Conservation (phyloP, 2,113 vertebrate genomes). For the Phycodurus eques region DNA sequence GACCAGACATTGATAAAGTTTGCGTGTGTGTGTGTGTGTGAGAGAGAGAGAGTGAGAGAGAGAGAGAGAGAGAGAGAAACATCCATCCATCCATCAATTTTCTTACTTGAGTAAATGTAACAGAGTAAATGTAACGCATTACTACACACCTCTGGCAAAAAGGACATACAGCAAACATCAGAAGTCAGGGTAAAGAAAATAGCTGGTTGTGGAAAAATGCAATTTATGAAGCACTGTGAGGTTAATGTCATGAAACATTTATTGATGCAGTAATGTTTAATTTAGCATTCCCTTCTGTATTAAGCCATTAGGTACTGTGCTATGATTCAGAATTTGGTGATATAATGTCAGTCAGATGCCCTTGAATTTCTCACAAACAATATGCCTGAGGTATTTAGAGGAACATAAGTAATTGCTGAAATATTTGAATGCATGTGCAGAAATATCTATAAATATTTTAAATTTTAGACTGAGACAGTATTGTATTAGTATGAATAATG, state of each 20-base stretch:
- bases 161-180: neutral
- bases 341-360: conserved; percentile 61
- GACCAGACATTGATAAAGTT: no score
- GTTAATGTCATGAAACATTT: conserved; percentile 75
- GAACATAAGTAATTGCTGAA: conserved; percentile 41
- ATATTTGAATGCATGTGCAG: neutral
- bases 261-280: conserved; percentile 73
- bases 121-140: no score
- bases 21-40: no score
- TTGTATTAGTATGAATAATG: conserved; percentile 69
- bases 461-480: conserved; percentile 46
- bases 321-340: conserved; percentile 54
- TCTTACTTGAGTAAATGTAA: no score
- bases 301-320: conserved; percentile 68
- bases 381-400: conserved; percentile 31
- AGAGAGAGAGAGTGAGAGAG: no score
- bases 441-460: conserved; percentile 49
- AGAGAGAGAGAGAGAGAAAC: no score
- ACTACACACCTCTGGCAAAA: no score
- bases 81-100: no score
- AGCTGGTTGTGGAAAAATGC: conserved; percentile 45
- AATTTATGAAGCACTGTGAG: conserved; percentile 71
- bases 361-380: conserved; percentile 51
- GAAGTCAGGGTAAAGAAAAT: conserved; percentile 12
- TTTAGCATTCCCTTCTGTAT: conserved; percentile 67